Percentiles rank a stretch among this genome's conserved stretches.
These are phyloP conservation scores for Vombatus ursinus DNA, from an alignment of 2,113 vertebrate genomes.

Conservation along the genomic window DNA sequence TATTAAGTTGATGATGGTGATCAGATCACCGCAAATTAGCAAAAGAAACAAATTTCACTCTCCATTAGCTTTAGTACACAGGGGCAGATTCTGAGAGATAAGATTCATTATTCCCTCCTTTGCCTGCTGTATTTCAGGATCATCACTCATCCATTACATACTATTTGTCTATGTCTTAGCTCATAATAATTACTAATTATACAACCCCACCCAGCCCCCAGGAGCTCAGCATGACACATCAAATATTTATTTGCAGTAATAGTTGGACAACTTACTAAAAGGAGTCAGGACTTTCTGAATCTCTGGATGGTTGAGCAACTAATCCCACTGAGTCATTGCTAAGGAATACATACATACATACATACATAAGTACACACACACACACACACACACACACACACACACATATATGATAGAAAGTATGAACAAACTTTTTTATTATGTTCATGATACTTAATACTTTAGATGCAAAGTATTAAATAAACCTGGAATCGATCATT, in stretches of 20 bases:
- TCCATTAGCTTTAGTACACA: conserved; percentile 56
- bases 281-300: background rate
- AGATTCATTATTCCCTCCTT: conserved; percentile 29
- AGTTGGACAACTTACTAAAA: conserved; percentile 26
- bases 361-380: too few relatives aligned
- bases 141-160: background rate
- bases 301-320: background rate
- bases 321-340: background rate
- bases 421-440: conserved; percentile 11
- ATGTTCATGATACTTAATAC: conserved; percentile 8
- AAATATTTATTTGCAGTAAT: background rate
- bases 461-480: background rate
- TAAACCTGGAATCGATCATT: conserved; percentile 1
- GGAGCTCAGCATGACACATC: conserved; percentile 26
- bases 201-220: conserved; percentile 15
- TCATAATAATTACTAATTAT: conserved; percentile 61
- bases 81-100: background rate
- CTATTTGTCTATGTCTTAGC: background rate
- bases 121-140: conserved; percentile 13
- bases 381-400: too few relatives aligned
- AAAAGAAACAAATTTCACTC: conserved; percentile 71
- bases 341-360: background rate
- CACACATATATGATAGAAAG: background rate
- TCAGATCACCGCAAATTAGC: conserved; percentile 69
- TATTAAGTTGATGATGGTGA: conserved; percentile 46